Evolutionary conservation across 2,888 invertebrate species (phyloP).

Genomic region (Escarpia spicata): DNA sequence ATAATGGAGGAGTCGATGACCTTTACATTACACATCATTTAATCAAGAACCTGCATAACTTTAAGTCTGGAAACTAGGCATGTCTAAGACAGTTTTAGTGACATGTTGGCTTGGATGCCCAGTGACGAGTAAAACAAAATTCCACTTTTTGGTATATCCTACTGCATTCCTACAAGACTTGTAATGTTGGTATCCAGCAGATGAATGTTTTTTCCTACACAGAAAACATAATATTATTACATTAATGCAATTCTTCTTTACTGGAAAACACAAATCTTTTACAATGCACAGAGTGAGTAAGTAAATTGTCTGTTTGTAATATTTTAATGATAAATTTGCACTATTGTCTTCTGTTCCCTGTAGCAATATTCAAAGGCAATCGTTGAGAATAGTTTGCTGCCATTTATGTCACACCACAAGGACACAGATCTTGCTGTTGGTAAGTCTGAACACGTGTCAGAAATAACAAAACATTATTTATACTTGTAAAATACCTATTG

Average conservation of each 20-base stretch:
- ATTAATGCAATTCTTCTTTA: neutral
- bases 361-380: conserved; percentile 7
- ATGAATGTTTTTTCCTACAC: neutral
- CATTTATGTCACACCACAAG: neutral
- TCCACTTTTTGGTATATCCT: neutral
- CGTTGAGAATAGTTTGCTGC: neutral
- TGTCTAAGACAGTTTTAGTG: neutral
- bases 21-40: neutral
- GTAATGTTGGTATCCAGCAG: neutral
- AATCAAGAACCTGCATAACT: neutral
- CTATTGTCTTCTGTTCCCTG: neutral
- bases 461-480: no score
- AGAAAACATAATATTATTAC: neutral
- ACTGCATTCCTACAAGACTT: neutral
- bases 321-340: neutral
- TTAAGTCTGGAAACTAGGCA: neutral
- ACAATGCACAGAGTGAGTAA: neutral
- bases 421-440: neutral
- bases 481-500: no score
- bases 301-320: neutral
- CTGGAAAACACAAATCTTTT: neutral
- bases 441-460: neutral
- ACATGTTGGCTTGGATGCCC: neutral
- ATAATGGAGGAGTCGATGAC: neutral
- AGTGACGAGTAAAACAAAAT: neutral